Base-by-base conservation (phyloP, 2,113 vertebrate species). In the Smithornis capensis region DNA sequence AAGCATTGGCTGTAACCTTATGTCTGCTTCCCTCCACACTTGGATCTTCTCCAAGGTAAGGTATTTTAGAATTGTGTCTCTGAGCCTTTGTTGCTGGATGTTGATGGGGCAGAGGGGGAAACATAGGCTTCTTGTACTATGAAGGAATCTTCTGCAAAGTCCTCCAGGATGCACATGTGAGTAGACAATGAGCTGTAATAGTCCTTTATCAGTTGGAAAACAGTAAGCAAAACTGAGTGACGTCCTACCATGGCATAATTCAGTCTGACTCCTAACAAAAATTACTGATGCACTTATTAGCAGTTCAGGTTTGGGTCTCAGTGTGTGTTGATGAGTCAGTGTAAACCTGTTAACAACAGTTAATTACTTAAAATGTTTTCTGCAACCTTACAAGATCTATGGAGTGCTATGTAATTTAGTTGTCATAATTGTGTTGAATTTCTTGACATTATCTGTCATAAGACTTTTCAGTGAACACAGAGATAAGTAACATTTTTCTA, bases 381-480 rank as follows among this genome's bases (percentile, higher is more conserved):
- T 83, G 88, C 68, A 93, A 70, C 68, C 52, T 93, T 83, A 78
- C 33, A 59, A 81, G 80, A 70, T 93, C 76, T 77, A 2, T 75
- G 76, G 42, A 55, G 42, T 88, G 47, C 42, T 59, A 6, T 59
- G 76, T 70, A 90, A 93, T 94, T 90, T 92, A 70, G 52, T 70
- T 95, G 76, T 90, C 83, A 65, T 62, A 90, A 93, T 52, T 90
- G 83, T 81, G 76, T 90, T 94, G 86, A 67, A 77, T 86, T 93
- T 93, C 76, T 83, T 90, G 83, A 86, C 29, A 0, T 65, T 62
- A 53, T 80, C 86, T 92, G 63, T 95, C 88, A 52, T 55, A 88
- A 93, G 90, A 59, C 50, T 77, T 92, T 73, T 62, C 76, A 90
- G 33, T 4, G 4, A 92, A 59, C 35, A 90, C 37, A 52, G 63